These are phyloP conservation scores for Chionoecetes opilio DNA, from an alignment of 1,140 invertebrate species.

Conservation along the genomic window DNA sequence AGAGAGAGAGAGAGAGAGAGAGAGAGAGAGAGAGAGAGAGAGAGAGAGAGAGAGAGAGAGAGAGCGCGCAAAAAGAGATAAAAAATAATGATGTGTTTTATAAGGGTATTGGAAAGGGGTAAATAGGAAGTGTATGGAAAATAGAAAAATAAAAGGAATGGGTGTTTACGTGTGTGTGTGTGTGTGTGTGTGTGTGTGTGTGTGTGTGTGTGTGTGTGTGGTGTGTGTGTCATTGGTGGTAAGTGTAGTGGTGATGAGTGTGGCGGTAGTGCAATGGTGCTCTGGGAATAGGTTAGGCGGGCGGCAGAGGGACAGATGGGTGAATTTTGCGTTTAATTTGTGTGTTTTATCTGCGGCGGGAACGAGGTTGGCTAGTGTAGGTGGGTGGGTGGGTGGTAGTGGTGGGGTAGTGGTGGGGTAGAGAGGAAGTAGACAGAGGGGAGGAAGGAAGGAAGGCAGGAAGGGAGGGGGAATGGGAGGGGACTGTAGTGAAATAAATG, in stretches of 20 bases:
- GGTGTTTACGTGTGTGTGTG: not conserved
- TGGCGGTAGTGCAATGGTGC: not conserved
- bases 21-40: too few relatives aligned
- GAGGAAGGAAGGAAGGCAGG: not conserved
- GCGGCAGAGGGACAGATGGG: not conserved
- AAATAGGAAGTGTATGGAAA: too few relatives aligned
- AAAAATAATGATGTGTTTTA: too few relatives aligned
- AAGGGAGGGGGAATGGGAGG: not conserved
- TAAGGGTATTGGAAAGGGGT: too few relatives aligned
- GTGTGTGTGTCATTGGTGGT: not conserved
- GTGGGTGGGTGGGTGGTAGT: too few relatives aligned
- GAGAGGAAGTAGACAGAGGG: not conserved
- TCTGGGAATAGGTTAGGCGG: not conserved
- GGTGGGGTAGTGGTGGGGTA: not conserved
- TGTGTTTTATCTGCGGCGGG: not conserved
- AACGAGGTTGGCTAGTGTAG: not conserved
- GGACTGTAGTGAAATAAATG: too few relatives aligned
- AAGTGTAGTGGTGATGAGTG: not conserved
- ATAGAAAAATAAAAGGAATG: too few relatives aligned
- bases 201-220: too few relatives aligned
- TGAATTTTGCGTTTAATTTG: not conserved
- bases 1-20: too few relatives aligned
- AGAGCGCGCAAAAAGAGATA: too few relatives aligned
- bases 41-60: too few relatives aligned
- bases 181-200: too few relatives aligned